These are phyloP conservation scores for Neomicropteryx cornuta DNA, from an alignment of 1,140 invertebrate genomes.

Conservation along the genomic window DNA sequence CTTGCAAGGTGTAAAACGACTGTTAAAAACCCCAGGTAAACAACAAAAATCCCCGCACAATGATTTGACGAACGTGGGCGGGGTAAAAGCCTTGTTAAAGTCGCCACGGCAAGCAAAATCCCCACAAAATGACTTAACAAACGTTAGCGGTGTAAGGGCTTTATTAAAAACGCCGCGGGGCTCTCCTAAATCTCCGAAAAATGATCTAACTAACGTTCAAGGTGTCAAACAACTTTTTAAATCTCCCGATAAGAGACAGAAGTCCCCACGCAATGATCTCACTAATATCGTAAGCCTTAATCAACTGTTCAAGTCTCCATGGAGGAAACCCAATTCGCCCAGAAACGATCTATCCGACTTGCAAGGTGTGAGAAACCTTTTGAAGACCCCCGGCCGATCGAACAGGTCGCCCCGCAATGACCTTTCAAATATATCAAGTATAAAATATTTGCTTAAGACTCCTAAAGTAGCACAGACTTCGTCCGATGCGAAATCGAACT, in stretches of 20 bases:
- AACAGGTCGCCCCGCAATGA: constrained; percentile 1
- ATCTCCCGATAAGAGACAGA: constrained; percentile 12
- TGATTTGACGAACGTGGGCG: constrained; percentile 28
- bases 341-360: constrained; percentile 26
- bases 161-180: constrained; percentile 16
- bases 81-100: constrained; percentile 25
- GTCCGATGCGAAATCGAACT: no score
- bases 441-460: no score
- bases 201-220: constrained; percentile 19
- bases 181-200: constrained; percentile 18
- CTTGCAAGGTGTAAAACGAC: constrained; percentile 26
- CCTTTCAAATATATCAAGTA: no score
- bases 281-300: constrained; percentile 28
- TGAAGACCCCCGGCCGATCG: constrained; percentile 12
- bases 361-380: constrained; percentile 24
- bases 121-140: constrained; percentile 25
- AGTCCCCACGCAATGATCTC: constrained; percentile 22
- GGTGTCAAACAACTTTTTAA: constrained; percentile 26
- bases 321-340: constrained; percentile 16
- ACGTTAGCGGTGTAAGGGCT: constrained; percentile 20
- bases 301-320: constrained; percentile 14
- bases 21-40: constrained; percentile 22
- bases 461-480: no score
- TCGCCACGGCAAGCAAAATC: constrained; percentile 13
- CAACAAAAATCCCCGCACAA: constrained; percentile 27